Evolutionary conservation across 2,888 invertebrate genomes (phyloP), one percentile per base, ranked within the genome.

Genomic region (Clepsis dumicolana): DNA sequence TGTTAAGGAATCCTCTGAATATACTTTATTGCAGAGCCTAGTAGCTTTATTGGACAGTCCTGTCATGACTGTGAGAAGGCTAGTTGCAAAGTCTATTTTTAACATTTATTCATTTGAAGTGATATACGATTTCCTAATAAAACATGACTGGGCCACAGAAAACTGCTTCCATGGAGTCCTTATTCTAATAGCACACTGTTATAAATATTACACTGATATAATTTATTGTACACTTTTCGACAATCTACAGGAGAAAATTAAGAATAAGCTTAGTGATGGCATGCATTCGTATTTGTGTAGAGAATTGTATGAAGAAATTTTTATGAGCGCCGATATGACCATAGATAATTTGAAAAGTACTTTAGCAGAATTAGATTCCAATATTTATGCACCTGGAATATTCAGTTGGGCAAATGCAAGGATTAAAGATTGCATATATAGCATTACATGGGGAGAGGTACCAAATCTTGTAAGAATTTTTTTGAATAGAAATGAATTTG

Each of bases 11-110:
- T 38, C 71, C 5, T 63, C 61, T 4, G 80, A 87, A 74, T 56
- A 72, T 18, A 75, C 77, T 27, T 76, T 93, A 59, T 78, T 93
- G 50, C 53, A 77, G 29, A 77, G 79, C 74, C 79, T 94, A 5
- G 70, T 83, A 24, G 44, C 70, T 18, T 79, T 94, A 70, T 75
- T 94, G 52, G 86, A 84, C 53, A 94, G 94, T 72, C 90, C 93
- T 8, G 89, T 94, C 73, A 87, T 86, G 68, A 87, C 88, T 24
- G 91, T 94, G 7, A 82, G 94, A 70, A 82, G 91, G 29, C 79
- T 94, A 24, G 83, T 89, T 54, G 90, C 93, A 4, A 89, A 86
- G 76, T 87, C 89, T 50, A 89, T 94, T 73, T 87, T 84, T 71
- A 91, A 91, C 73, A 87, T 93, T 65, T 92, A 82, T 70, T 73